A percentile compares a stretch with the other conserved stretches of the same genome.
phyloP scores from a whole-genome alignment of 2,113 vertebrate genomes.

The Phycodurus eques region DNA sequence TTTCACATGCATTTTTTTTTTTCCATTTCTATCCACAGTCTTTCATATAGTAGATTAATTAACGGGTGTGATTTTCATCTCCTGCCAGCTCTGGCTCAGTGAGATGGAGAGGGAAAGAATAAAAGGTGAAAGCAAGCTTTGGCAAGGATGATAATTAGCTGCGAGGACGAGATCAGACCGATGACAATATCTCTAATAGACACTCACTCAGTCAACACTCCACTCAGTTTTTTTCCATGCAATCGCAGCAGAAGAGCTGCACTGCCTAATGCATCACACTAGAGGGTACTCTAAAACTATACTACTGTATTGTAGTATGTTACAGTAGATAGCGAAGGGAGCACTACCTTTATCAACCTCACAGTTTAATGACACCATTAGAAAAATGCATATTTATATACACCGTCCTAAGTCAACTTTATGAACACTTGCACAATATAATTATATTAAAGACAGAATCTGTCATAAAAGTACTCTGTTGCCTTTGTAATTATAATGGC shows the following conservation, averaged over 20 bases:
- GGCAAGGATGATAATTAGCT: constrained; percentile 59
- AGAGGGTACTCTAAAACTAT: constrained; percentile 38
- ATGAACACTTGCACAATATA: background rate
- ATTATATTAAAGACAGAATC: background rate
- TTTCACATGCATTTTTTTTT: constrained; percentile 4
- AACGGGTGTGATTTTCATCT: constrained; percentile 51
- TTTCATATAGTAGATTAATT: constrained; percentile 57
- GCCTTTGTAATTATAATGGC: background rate
- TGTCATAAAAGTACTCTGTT: background rate
- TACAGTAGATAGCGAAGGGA: background rate
- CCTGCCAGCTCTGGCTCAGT: constrained; percentile 31
- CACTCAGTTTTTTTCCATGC: constrained; percentile 17
- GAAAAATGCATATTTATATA: background rate
- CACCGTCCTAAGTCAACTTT: background rate
- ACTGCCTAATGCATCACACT: constrained; percentile 28
- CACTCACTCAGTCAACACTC: constrained; percentile 45
- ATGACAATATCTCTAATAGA: constrained; percentile 42
- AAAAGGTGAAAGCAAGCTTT: constrained; percentile 15
- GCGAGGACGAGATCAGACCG: constrained; percentile 35
- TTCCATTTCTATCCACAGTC: constrained; percentile 24
- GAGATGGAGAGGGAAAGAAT: constrained; percentile 25
- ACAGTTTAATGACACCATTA: background rate
- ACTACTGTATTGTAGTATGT: background rate
- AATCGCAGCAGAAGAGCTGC: background rate
- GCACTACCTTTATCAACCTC: constrained; percentile 1